These are phyloP conservation scores for Promerops cafer DNA, from an alignment of 2,113 vertebrate species.

Conservation along the genomic window DNA sequence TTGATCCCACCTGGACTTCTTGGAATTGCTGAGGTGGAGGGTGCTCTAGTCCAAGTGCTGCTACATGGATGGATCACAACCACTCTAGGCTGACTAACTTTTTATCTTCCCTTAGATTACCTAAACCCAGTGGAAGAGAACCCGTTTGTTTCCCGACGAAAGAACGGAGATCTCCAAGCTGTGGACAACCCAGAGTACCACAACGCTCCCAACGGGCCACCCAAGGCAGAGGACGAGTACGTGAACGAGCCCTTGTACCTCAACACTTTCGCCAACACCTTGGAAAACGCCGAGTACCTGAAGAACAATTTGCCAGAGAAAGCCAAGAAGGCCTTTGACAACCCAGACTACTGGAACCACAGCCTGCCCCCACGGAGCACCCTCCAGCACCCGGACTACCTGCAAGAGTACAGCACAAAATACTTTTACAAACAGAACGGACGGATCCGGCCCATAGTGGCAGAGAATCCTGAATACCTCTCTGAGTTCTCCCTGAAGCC, in stretches of 20 bases:
- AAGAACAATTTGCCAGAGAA: conserved; percentile 87
- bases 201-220: conserved; percentile 78
- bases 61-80: too few species aligned
- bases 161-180: conserved; percentile 88
- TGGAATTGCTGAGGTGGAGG: neutral
- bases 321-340: conserved; percentile 95
- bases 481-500: conserved; percentile 91
- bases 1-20: neutral
- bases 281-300: conserved; percentile 79
- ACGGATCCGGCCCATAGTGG: conserved; percentile 86
- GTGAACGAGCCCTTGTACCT: conserved; percentile 92
- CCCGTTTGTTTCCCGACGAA: conserved; percentile 89
- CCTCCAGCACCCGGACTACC: conserved; percentile 87
- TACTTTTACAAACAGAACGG: conserved; percentile 97
- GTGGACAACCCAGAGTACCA: conserved; percentile 94
- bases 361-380: conserved; percentile 87
- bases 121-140: conserved; percentile 95
- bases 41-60: neutral
- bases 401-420: conserved; percentile 87
- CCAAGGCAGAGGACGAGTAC: conserved; percentile 88
- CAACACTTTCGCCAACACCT: conserved; percentile 86
- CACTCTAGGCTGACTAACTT: neutral
- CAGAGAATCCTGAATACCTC: conserved; percentile 95
- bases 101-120: conserved; percentile 75
- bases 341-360: conserved; percentile 98